Percentiles rank a stretch among this genome's conserved stretches.
These are phyloP conservation scores for Cephonodes hylas DNA, from an alignment of 2,888 invertebrate genomes.

Conservation along the genomic window DNA sequence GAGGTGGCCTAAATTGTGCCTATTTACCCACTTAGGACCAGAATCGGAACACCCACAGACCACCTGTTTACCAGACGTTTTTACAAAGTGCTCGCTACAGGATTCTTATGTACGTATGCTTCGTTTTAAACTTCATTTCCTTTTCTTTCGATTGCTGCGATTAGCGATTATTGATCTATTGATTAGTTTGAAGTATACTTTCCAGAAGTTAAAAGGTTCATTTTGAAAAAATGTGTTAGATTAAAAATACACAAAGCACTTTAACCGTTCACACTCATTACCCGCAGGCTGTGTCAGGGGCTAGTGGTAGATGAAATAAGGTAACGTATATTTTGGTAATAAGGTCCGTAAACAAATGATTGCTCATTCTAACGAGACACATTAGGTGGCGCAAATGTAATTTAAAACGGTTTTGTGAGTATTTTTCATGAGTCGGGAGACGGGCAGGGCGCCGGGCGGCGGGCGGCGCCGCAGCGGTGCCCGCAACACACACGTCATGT, in stretches of 20 bases:
- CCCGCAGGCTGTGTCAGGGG: not conserved
- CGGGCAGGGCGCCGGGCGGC: conserved; percentile 13
- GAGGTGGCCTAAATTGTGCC: conserved; percentile 71
- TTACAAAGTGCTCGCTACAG: not conserved
- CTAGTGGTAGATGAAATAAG: not conserved
- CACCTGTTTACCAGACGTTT: conserved; percentile 59
- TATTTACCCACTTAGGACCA: conserved; percentile 74
- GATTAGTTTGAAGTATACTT: no score
- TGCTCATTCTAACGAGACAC: conserved; percentile 35
- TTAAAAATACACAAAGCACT: not conserved
- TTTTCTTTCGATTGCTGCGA: no score
- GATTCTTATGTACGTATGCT: not conserved
- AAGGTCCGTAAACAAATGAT: conserved; percentile 15
- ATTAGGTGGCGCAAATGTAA: conserved; percentile 29
- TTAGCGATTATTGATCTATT: no score
- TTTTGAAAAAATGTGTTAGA: no score
- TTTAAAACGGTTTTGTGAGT: conserved; percentile 34
- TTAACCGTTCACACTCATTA: not conserved
- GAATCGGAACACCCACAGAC: conserved; percentile 65
- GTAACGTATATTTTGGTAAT: not conserved
- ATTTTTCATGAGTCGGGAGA: conserved; percentile 27
- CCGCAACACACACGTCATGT: conserved; percentile 43
- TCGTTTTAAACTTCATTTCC: not conserved
- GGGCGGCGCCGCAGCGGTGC: conserved; percentile 9
- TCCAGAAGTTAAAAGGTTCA: no score